phyloP scores from a whole-genome alignment of 2,888 invertebrate genomes.

The Macrosiphum euphorbiae region DNA sequence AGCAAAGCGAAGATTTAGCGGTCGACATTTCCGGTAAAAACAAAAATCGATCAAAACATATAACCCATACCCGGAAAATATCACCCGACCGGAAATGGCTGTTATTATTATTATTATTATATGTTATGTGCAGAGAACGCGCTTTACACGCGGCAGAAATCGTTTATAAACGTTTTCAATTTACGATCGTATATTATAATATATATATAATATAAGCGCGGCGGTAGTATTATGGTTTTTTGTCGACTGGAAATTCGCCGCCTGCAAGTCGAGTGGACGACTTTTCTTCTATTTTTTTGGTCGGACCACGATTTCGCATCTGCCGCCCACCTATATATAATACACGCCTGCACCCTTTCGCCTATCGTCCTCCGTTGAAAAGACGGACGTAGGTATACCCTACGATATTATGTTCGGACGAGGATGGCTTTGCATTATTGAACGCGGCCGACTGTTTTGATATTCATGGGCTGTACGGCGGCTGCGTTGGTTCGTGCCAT shows the following conservation, averaged over 20 bases:
- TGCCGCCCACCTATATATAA: neutral
- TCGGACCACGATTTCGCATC: neutral
- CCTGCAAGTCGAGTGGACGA: neutral
- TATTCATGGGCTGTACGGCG: slow-evolving; percentile 36
- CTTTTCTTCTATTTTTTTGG: neutral
- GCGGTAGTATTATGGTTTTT: neutral
- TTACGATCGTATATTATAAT: neutral
- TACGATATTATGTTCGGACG: neutral
- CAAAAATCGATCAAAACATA: neutral
- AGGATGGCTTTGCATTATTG: slow-evolving; percentile 44
- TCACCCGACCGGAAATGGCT: neutral
- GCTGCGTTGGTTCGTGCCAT: neutral
- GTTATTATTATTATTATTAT: neutral
- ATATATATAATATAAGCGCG: neutral
- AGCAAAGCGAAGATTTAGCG: neutral
- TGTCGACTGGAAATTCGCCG: neutral
- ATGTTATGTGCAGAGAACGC: neutral
- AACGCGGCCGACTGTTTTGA: slow-evolving; percentile 20
- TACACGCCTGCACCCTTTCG: neutral
- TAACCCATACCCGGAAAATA: neutral
- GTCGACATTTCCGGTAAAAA: neutral
- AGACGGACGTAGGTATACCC: neutral
- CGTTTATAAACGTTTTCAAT: neutral
- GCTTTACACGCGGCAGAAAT: neutral
- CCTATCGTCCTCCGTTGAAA: neutral